Percentiles rank a stretch among this genome's conserved stretches.
phyloP scores from a whole-genome alignment of 2,113 vertebrate species.

The Hystrix brachyura region DNA sequence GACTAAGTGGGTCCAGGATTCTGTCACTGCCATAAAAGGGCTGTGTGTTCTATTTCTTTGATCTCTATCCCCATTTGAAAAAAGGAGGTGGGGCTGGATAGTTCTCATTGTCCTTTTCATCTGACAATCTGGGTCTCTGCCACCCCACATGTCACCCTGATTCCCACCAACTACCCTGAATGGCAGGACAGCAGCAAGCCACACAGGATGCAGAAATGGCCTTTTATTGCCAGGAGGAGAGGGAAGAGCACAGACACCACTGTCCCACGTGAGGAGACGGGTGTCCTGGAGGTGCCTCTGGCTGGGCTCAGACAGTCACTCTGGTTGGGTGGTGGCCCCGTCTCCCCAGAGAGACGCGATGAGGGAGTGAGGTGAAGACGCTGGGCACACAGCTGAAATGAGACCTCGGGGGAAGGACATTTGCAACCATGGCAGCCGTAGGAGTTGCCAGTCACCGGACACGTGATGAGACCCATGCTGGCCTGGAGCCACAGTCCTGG shows the following conservation, averaged over 20 bases:
- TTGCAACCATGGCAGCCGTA: fast-evolving
- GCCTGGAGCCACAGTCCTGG: background rate
- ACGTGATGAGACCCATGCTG: background rate
- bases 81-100: background rate
- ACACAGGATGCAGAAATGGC: background rate
- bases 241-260: background rate
- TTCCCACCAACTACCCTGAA: background rate
- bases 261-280: background rate
- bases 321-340: background rate
- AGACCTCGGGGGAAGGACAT: background rate
- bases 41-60: background rate
- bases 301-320: background rate
- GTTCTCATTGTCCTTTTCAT: background rate
- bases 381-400: background rate
- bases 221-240: conserved; percentile 26
- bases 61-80: background rate
- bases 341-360: background rate
- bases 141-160: background rate
- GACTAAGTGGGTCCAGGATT: background rate
- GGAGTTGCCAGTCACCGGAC: background rate
- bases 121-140: background rate
- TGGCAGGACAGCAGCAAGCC: background rate
- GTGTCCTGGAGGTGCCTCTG: background rate
- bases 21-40: background rate
- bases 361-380: too few species aligned